Base-by-base conservation (phyloP, 2,113 vertebrate species). In the Macrotus californicus region DNA sequence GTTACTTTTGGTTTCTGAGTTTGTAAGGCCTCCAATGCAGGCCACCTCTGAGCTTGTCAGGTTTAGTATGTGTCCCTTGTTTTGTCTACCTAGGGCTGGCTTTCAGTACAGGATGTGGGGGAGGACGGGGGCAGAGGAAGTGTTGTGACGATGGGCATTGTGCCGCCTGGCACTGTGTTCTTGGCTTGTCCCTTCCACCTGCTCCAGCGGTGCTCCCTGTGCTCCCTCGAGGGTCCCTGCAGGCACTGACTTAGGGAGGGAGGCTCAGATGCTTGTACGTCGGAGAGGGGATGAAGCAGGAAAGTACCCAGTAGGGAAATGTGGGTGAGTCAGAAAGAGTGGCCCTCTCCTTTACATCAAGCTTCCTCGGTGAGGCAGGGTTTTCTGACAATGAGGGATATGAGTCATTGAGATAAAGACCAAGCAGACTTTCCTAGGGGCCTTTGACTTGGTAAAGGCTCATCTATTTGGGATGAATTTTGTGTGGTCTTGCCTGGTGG, bases 361-460 rank as follows among this genome's bases (percentile, higher is more conserved):
- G 69, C 56, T 59, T 64, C 59, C 43, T 16, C 39, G 59, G 59
- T 6, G 67, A 91, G 54, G 34, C 7, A 54, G 80, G 36, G 18
- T 77, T 96, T 85, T 75, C 84, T 77, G 43, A 66, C 16, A 6
- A 52, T 46, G n/a, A 75, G 24, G 50, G 11, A 18, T 52, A 5
- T 54, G 69, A 79, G 36, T 82, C 85, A 80, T 29, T 83, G 82
- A 24, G 75, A 89, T 77, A 81, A 89, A 92, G 70, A 91, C 36
- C 36, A 52, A 13, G 39, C 88, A 77, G 15, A 43, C 46, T 93
- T 96, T 81, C 54, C 50, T 79, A 34, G 88, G 73, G 43, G 6
- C 5, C 21, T 97, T 84, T 69, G 39, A 79, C 86, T 64, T 54
- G 56, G 81, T 73, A 87, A 87, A 77, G 16, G 80, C 46, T 95